phyloP scores from a whole-genome alignment of 2,888 invertebrate species.

The Mimas tiliae region DNA sequence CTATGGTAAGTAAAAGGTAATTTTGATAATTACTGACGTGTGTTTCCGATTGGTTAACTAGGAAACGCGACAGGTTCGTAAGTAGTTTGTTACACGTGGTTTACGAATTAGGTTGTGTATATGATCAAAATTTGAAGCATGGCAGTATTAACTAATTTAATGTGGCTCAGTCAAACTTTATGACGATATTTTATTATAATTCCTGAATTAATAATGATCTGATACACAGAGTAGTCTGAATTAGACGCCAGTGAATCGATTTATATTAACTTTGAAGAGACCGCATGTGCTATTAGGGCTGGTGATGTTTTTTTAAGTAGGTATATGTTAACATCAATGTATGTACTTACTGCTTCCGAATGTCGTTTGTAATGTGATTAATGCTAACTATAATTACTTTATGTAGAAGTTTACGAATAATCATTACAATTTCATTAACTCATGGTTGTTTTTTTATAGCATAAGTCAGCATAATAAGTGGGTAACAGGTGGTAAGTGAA shows the following conservation, averaged over 20 bases:
- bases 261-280: conserved; percentile 8
- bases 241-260: neutral
- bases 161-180: conserved; percentile 7
- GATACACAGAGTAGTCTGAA: neutral
- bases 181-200: conserved; percentile 18
- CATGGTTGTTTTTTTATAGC: neutral
- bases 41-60: conserved; percentile 24
- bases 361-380: neutral
- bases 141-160: conserved; percentile 9
- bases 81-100: conserved; percentile 12
- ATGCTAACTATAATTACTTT: neutral
- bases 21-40: conserved; percentile 15
- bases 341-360: neutral
- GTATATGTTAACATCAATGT: neutral
- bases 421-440: neutral
- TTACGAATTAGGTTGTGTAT: conserved; percentile 9
- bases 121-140: conserved; percentile 12
- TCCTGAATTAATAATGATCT: conserved; percentile 11
- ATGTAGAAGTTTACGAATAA: neutral
- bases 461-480: neutral
- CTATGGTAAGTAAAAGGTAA: conserved; percentile 9
- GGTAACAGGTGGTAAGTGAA: too few species aligned
- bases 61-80: conserved; percentile 1
- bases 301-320: neutral
- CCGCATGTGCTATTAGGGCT: neutral